These are phyloP conservation scores for Murina feae DNA, from an alignment of 2,113 vertebrate genomes.

Conservation along the genomic window DNA sequence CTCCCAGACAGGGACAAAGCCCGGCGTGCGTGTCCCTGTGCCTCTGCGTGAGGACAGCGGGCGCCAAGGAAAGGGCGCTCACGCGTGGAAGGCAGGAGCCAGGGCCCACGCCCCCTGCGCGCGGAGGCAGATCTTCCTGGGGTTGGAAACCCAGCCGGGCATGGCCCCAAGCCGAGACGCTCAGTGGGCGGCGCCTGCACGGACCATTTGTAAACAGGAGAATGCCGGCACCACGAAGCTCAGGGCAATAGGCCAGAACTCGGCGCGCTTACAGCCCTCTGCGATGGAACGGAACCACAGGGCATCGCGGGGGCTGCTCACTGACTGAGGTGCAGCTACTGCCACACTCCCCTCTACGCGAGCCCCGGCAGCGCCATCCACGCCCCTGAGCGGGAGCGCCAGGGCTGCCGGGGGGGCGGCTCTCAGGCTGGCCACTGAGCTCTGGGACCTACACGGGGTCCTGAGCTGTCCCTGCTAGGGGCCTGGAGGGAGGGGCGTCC, in stretches of 20 bases:
- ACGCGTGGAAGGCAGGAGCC: neutral
- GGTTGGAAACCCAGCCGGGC: neutral
- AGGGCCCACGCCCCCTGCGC: rapidly evolving
- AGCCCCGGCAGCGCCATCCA: neutral
- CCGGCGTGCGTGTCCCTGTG: rapidly evolving
- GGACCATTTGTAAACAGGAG: rapidly evolving
- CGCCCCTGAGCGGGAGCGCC: neutral
- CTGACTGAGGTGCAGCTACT: neutral
- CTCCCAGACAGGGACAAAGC: too few species aligned
- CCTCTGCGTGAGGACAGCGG: neutral
- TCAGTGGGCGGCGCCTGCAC: rapidly evolving
- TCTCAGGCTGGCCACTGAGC: neutral
- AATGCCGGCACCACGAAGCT: rapidly evolving
- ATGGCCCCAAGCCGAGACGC: rapidly evolving
- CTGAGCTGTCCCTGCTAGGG: neutral
- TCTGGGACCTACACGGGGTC: rapidly evolving
- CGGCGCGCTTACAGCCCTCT: rapidly evolving
- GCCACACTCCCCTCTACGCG: neutral
- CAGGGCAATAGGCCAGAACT: too few species aligned
- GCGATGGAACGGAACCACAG: rapidly evolving
- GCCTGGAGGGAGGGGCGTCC: neutral
- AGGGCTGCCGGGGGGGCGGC: neutral
- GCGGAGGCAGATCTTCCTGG: too few species aligned
- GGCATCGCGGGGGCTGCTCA: rapidly evolving
- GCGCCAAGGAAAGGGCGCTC: neutral